Conservation (phyloP, 2,113 vertebrate species). For the Petrocephalus microphthalmus region DNA sequence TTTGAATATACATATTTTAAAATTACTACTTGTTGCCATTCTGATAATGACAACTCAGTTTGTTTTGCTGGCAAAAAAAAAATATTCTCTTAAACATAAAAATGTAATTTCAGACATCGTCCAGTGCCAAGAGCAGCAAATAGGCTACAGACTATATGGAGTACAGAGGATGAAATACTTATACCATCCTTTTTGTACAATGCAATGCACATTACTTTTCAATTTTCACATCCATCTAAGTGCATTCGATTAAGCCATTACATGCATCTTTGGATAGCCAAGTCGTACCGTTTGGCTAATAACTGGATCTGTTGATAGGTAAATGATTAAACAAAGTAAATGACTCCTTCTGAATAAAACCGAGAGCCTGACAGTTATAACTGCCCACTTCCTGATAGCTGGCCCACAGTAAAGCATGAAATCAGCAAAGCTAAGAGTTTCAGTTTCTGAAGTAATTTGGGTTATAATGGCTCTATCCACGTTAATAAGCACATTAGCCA, state of each 20-base stretch:
- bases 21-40: neutral
- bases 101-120: neutral
- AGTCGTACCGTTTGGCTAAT: neutral
- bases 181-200: neutral
- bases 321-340: neutral
- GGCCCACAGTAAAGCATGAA: neutral
- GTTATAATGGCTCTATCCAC: constrained; percentile 2
- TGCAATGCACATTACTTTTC: neutral
- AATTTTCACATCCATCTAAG: neutral
- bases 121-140: neutral
- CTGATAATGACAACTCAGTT: neutral
- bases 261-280: constrained; percentile 9
- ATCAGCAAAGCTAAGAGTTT: neutral
- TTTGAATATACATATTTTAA: neutral
- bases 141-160: neutral
- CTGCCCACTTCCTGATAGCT: neutral
- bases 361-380: neutral
- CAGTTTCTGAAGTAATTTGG: constrained; percentile 1
- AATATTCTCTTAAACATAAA: neutral
- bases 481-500: neutral
- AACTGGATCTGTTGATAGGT: neutral
- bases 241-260: neutral
- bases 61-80: neutral
- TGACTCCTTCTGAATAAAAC: neutral
- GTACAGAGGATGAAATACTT: neutral